Base-by-base conservation (phyloP, 2,113 vertebrate genomes). In the Turnix velox region DNA sequence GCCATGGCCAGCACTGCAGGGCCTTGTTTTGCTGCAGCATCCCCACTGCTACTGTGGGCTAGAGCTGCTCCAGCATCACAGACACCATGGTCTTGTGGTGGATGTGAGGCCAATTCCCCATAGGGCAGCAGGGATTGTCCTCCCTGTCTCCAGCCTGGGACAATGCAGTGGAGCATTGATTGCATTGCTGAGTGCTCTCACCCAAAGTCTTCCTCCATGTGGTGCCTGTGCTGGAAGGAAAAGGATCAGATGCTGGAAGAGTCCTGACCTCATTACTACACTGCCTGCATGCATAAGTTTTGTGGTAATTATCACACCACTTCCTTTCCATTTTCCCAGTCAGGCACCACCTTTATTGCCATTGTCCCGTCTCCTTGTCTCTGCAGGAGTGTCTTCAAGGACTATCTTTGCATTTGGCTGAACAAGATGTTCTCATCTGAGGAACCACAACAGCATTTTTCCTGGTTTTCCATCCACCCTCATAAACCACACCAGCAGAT, bases 261-360 rank as follows among this genome's bases (percentile, higher is more conserved):
- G 30, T 61, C 59, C 59, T 58, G 84, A 65, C 86, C 75, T 79
- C 58, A 7, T 83, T 87, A 27, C n/a, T 17, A 7, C 1, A 4
- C 73, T 84, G 81, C 73, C 78, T 65, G 71, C 43, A 39, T 59
- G 23, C 1, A n/a, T n/a, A n/a, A n/a, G 1, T 46, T 95, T 73
- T 79, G 67, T 92, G 88, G 79, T 52, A 69, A 88, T 83, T 80
- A 74, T 62, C 76, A 35, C n/a, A 62, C 40, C 8, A 66, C 45
- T 87, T 88, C 83, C 63, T 86, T 83, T 31, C 30, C 63, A 62
- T 85, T 84, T 95, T 93, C 92, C 92, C 88, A 96, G 92, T 67
- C 74, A 58, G 86, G 63, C 88, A 76, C 24, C 48, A 30, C 7
- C 48, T 10, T 69, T 33, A 3, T 18, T 73, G 49, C 54, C 62